Percentiles rank a stretch among this genome's conserved stretches.
phyloP scores from a whole-genome alignment of 2,797 vertebrate genomes.

The Vespertilio murinus region DNA sequence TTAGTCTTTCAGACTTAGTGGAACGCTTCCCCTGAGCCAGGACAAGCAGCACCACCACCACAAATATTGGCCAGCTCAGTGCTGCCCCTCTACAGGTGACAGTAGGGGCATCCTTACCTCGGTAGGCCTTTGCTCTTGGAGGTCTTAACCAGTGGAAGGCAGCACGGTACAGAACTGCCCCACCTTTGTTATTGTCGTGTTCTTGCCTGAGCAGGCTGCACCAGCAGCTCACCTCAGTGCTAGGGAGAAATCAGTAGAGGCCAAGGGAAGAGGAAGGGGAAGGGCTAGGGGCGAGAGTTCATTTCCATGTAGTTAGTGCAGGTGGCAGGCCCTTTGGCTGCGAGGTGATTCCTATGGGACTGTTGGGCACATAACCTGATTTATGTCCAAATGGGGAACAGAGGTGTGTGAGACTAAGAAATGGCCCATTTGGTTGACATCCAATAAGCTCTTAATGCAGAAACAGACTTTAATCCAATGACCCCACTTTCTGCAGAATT shows the following conservation, averaged over 20 bases:
- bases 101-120: too few species aligned
- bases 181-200: background rate
- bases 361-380: background rate
- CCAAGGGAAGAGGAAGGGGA: background rate
- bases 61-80: too few species aligned
- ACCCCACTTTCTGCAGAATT: background rate
- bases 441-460: background rate
- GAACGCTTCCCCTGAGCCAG: too few species aligned
- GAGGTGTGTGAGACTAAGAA: background rate
- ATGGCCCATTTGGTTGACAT: background rate
- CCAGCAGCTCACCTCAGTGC: background rate
- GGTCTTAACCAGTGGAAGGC: too few species aligned
- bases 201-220: slow-evolving; percentile 16
- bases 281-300: background rate
- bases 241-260: background rate
- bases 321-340: background rate
- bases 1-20: too few species aligned
- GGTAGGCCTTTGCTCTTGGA: too few species aligned
- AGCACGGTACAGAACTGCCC: too few species aligned
- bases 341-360: background rate
- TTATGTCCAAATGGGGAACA: background rate
- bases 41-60: too few species aligned
- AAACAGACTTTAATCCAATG: background rate
- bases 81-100: too few species aligned
- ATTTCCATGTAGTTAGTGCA: rapidly evolving